Base-by-base conservation (phyloP, 2,113 vertebrate genomes). In the Thoracochromis brauschi region DNA sequence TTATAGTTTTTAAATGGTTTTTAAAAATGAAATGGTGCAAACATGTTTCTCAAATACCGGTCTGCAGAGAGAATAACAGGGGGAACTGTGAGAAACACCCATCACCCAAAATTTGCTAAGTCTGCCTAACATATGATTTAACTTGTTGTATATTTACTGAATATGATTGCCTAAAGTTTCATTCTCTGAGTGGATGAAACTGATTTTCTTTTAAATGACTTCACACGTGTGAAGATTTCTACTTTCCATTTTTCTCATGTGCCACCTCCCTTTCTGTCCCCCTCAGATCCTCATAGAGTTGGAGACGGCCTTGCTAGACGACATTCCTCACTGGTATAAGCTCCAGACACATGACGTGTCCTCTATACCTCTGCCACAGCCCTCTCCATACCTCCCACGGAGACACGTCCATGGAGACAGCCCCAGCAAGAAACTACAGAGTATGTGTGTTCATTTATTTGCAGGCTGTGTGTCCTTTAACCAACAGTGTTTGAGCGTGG, bases 261-360 rank as follows among this genome's bases (percentile, higher is more conserved):
- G 7, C 19, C 35, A n/a, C 31, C 24, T 19, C 1, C 49, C 10
- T 80, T 31, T 85, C 9, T 83, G 38, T 38, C 73, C 9, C 51
- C 14, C 29, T 60, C 93, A 99, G 98, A 99, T 99, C 94, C 97
- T 99, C 84, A 99, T 99, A 90, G 98, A 99, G 95, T 84, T 99
- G 95, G 98, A 99, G 94, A 99, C 98, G 12, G 98, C 99, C 5
- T 96, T 99, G 93, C 94, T 99, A 91, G 99, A 99, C 35, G 99
- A 99, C 95, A 97, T 97, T 82, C 97, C 99, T 53, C 99, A 99
- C 87, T 99, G 98, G 99, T 99, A 99, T 92, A 99, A 99, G 94
- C 97, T 99, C 86, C 99, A 99, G 95, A 97, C 97, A 8, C 99
- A 99, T 7, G 99, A 99, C 87, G 96, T 97, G 89, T 99, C 98